Percentiles rank a stretch among this genome's conserved stretches.
phyloP scores from a whole-genome alignment of 2,888 invertebrate species.

The Volucella inanis region DNA sequence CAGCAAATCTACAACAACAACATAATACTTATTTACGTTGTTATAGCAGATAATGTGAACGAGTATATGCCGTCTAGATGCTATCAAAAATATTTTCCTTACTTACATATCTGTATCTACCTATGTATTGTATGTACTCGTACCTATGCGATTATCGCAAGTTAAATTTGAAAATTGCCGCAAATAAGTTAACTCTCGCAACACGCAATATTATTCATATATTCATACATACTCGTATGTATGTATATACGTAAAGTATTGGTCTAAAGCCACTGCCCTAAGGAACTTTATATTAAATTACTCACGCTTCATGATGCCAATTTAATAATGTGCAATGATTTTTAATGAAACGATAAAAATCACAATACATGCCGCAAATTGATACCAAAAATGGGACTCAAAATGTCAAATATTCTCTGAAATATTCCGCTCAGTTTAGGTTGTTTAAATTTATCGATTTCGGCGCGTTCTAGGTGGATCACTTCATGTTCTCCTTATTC shows the following conservation, averaged over 20 bases:
- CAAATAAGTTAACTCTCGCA: too few species aligned
- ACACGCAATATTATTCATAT: too few species aligned
- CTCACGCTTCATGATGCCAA: background rate
- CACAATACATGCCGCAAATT: constrained; percentile 18
- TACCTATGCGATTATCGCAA: too few species aligned
- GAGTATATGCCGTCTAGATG: too few species aligned
- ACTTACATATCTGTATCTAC: too few species aligned
- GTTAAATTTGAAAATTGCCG: too few species aligned
- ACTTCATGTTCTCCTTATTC: constrained; percentile 16
- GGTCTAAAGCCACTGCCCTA: constrained; percentile 10
- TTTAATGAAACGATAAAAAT: constrained; percentile 30
- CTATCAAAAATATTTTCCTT: too few species aligned
- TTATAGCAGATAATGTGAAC: background rate
- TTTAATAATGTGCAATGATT: constrained; percentile 29
- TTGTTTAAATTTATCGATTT: constrained; percentile 19
- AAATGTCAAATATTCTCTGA: constrained; percentile 16
- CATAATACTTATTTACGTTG: background rate
- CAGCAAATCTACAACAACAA: background rate
- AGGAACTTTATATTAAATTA: constrained; percentile 11
- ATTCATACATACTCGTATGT: too few species aligned
- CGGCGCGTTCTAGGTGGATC: constrained; percentile 6
- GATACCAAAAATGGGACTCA: constrained; percentile 6
- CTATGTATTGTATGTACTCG: too few species aligned
- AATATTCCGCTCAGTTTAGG: constrained; percentile 22
- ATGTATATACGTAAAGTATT: background rate